Evolutionary conservation across 2,797 vertebrate species (phyloP), one percentile per base, ranked within the genome.

Genomic region (Acomys russatus): DNA sequence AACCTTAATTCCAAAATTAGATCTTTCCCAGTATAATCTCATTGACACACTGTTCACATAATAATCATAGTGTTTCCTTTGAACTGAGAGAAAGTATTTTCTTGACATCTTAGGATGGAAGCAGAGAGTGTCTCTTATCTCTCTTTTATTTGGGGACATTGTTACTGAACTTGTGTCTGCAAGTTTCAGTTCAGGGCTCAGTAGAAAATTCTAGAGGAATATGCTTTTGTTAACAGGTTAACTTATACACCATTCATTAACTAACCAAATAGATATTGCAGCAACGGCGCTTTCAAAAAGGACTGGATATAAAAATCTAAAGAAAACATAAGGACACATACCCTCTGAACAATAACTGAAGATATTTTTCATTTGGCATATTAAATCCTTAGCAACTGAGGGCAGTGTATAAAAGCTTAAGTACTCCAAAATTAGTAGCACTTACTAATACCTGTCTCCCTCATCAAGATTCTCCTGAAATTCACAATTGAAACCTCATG

Each of bases 41-140:
- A 83, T 59, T 30, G 33, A 88, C 35, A 91, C 78, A 93, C 17
- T 92, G 9, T 56, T 91, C 22, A 92, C 82, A 54, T 88, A 94
- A 94, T 86, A 96, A 92, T 95, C 38, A 49, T 18, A 61, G 76
- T 71, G 38, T 76, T 95, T 68, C n/a, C 22, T 49, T 90, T 59
- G 68, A 88, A 84, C 79, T 15, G 74, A 74, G 54, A 76, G 14
- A 84, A 59, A 38, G 12, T 68, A 38, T n/a, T 61, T 2, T 22
- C 38, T 64, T 92, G 30, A 33, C 73, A 90, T 51, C 71, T 92
- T 12, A 83, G 22, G 56, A 76, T 38, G 23, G 38, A 38, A 90
- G 22, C 82, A 78, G 38, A 56, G 80, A 71, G 44, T 56, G 28
- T 63, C 25, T 33, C 6, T n/a, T 79, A 3, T 35, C 28, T 94